A percentile compares a stretch with the other conserved stretches of the same genome.
Evolutionary conservation across 1,140 invertebrate species (phyloP).

Genomic region (Drosophila eugracilis): DNA sequence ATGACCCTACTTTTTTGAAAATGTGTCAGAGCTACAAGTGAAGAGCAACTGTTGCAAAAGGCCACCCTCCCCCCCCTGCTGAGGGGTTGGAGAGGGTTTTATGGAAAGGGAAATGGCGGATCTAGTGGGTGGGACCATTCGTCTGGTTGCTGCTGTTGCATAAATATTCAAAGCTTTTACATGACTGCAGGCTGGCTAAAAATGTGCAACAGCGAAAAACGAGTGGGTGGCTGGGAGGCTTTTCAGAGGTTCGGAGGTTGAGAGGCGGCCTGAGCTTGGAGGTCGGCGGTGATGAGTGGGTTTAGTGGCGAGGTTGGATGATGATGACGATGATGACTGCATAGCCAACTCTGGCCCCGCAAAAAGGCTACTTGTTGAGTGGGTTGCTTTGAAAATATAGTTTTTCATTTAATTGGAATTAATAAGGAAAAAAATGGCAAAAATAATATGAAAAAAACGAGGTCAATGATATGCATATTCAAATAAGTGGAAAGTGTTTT

Average conservation of each 20-base stretch:
- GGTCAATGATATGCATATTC: not conserved
- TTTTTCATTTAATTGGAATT: not conserved
- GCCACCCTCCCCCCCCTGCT: constrained; percentile 5
- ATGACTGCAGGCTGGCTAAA: constrained; percentile 81
- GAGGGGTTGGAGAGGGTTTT: not conserved
- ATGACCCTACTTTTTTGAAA: constrained; percentile 80
- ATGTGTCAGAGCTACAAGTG: constrained; percentile 81
- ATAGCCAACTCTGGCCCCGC: constrained; percentile 54
- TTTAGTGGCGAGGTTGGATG: constrained; percentile 42
- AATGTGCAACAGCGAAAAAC: constrained; percentile 71
- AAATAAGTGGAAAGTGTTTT: no score
- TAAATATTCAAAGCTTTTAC: constrained; percentile 82
- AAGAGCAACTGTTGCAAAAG: constrained; percentile 76
- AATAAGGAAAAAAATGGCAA: not conserved
- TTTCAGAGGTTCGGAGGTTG: not conserved
- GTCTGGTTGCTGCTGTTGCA: constrained; percentile 57
- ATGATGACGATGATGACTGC: constrained; percentile 57
- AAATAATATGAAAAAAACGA: not conserved
- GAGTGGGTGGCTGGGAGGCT: constrained; percentile 1
- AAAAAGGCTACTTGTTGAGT: constrained; percentile 55
- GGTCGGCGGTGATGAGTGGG: constrained; percentile 40
- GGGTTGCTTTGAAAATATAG: constrained; percentile 34
- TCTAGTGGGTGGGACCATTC: constrained; percentile 36
- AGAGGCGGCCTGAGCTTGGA: constrained; percentile 13
- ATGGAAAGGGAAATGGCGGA: not conserved